Percentiles rank a stretch among this genome's conserved stretches.
Conservation (phyloP, 2,797 vertebrate genomes). For the Platalea minor region DNA sequence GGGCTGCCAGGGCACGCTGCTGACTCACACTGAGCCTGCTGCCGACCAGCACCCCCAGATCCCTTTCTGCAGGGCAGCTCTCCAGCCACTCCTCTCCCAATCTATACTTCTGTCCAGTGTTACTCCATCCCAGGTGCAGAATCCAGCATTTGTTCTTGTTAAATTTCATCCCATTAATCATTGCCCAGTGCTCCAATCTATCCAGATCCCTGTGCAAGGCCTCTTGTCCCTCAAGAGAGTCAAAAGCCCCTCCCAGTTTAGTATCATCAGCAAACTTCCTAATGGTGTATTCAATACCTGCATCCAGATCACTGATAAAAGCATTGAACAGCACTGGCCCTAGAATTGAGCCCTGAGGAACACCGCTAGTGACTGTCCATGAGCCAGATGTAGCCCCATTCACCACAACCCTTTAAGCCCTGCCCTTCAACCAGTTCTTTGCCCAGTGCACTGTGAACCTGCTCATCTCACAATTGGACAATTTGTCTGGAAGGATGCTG, state of each 20-base stretch:
- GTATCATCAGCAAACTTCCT: background rate
- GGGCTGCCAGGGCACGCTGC: background rate
- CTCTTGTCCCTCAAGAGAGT: background rate
- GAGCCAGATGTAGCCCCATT: background rate
- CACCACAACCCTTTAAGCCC: background rate
- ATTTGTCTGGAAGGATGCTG: background rate
- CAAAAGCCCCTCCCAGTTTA: background rate
- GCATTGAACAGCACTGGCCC: background rate
- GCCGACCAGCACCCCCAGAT: rapidly evolving
- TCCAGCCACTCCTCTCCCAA: background rate
- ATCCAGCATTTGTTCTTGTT: background rate
- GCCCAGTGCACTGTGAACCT: background rate
- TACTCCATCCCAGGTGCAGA: background rate
- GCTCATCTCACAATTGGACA: background rate
- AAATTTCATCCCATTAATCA: background rate
- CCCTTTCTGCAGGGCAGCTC: background rate
- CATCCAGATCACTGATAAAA: background rate
- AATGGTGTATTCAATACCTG: background rate
- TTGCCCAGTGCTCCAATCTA: background rate
- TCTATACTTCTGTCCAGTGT: rapidly evolving
- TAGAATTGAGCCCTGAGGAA: background rate
- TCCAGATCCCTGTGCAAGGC: background rate
- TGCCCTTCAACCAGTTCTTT: background rate
- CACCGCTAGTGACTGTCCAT: background rate
- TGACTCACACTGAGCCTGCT: background rate